Evolutionary conservation across 1,140 invertebrate species (phyloP).

Genomic region (Drosophila lacteicornis): DNA sequence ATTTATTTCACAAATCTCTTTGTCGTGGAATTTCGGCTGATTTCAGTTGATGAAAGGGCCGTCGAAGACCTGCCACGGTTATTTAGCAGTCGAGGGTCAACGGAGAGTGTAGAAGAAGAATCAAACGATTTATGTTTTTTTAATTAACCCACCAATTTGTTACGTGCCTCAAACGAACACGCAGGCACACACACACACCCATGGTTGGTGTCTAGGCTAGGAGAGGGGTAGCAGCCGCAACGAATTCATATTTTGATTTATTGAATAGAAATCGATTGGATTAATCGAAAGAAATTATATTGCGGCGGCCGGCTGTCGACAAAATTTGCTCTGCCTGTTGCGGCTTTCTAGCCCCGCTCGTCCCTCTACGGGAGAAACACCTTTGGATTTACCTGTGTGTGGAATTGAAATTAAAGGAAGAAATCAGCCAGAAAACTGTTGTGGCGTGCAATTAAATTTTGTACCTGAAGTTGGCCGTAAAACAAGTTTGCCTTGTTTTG

Average conservation of each 20-base stretch:
- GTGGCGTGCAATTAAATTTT: slow-evolving; percentile 68
- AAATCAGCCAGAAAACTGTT: slow-evolving; percentile 69
- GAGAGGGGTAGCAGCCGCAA: slow-evolving; percentile 63
- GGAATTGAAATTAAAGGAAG: slow-evolving; percentile 74
- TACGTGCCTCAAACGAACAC: slow-evolving; percentile 80
- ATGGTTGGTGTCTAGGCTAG: slow-evolving; percentile 36
- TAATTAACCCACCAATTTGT: slow-evolving; percentile 85
- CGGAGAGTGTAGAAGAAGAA: slow-evolving; percentile 52
- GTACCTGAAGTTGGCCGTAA: slow-evolving; percentile 33
- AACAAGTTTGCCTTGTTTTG: slow-evolving; percentile 47
- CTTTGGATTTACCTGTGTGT: slow-evolving; percentile 27
- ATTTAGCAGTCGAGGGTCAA: slow-evolving; percentile 37
- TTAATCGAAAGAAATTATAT: slow-evolving; percentile 84
- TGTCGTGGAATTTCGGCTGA: slow-evolving; percentile 45
- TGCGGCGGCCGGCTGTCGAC: slow-evolving; percentile 61
- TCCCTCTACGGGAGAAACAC: slow-evolving; percentile 8
- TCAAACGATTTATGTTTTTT: slow-evolving; percentile 85
- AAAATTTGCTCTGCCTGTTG: slow-evolving; percentile 62
- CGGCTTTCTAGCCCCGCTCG: slow-evolving; percentile 33
- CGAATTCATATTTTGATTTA: slow-evolving; percentile 84
- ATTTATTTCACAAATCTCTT: slow-evolving; percentile 47
- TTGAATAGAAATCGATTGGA: slow-evolving; percentile 84
- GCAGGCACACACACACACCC: slow-evolving; percentile 27
- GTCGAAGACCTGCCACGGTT: slow-evolving; percentile 60
- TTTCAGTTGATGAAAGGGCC: slow-evolving; percentile 71